Evolutionary conservation across 2,888 invertebrate genomes (phyloP).

Genomic region (Drosophila macrospina): DNA sequence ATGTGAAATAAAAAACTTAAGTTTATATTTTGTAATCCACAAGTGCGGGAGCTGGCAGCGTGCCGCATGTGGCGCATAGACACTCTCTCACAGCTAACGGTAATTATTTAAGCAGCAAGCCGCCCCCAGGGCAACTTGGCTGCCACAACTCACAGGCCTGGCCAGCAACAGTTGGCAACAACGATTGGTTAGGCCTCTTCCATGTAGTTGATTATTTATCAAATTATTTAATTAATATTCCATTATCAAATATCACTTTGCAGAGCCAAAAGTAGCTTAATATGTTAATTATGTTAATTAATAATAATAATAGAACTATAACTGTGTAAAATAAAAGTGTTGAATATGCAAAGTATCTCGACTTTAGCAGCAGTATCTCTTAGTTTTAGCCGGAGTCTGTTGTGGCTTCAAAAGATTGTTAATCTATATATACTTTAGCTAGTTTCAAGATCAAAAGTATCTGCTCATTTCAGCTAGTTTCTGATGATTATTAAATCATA

Average conservation of each 20-base stretch:
- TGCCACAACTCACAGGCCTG: slow-evolving; percentile 14
- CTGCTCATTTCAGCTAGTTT: too few relatives aligned
- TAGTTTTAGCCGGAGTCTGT: too few relatives aligned
- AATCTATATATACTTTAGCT: too few relatives aligned
- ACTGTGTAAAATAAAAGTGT: too few relatives aligned
- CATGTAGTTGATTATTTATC: slow-evolving; percentile 1
- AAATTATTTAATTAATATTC: slow-evolving; percentile 16
- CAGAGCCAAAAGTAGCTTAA: not conserved
- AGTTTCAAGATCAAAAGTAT: too few relatives aligned
- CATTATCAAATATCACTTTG: not conserved
- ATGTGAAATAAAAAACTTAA: slow-evolving; percentile 70
- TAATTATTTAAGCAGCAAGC: slow-evolving; percentile 58
- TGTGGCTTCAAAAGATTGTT: too few relatives aligned
- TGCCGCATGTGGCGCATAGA: slow-evolving; percentile 38
- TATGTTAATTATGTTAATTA: too few relatives aligned
- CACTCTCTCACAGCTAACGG: slow-evolving; percentile 54
- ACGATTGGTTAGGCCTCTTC: not conserved
- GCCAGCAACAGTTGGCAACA: slow-evolving; percentile 45
- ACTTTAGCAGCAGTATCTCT: too few relatives aligned
- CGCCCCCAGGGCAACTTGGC: slow-evolving; percentile 20
- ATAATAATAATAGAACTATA: too few relatives aligned
- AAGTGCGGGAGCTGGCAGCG: slow-evolving; percentile 60
- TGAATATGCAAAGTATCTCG: too few relatives aligned
- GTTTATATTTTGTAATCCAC: slow-evolving; percentile 75
- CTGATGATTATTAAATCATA: too few relatives aligned